Evolutionary conservation across 2,113 vertebrate genomes (phyloP), one percentile per base, ranked within the genome.

Genomic region (Tyto alba): DNA sequence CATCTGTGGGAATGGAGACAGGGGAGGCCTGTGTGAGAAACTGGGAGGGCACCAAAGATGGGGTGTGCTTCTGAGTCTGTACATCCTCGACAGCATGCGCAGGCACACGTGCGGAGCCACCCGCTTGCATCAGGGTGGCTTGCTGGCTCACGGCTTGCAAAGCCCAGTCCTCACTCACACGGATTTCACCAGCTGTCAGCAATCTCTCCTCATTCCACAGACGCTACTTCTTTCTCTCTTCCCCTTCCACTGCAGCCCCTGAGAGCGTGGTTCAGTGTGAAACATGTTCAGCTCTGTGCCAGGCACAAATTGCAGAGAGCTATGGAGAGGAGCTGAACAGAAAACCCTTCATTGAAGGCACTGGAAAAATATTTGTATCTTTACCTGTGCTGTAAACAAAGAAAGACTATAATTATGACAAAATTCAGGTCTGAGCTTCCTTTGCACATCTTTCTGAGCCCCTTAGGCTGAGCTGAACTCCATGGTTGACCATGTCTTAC

Each of bases 41-140:
- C 5, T 15, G 32, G 19, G 27, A 48, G 48, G 50, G 64, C 13
- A 81, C 4, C 23, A 48, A 86, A 86, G 38, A 2, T 17, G 60
- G 20, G 18, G 10, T 6, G 7, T 43, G 38, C 53, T 89, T 38
- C 92, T 41, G 60, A 17, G 12, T 43, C 45, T 50, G 38, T 48
- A 5, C 32, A 27, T 36, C 30, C 34, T 43, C 4, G 52, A 21
- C 40, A 77, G 30, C 5, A 2, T 8, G 32, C 52, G 26, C n/a
- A 26, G n/a, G 27, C 40, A 63, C 26, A 4, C 2, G 6, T 3
- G 0, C 26, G 57, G 52, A 47, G 43, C 26, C 71, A 56, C 68
- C 64, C 2, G 3, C 34, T 64, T 8, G 1, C 18, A 3, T 9
- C 1, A 0, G 40, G 34, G 32, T 5, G 4, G 25, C 36, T 87